Percentiles rank a stretch among this genome's conserved stretches.
phyloP scores from a whole-genome alignment of 35 echinoderm and acorn worm species.

The Anneissia japonica region DNA sequence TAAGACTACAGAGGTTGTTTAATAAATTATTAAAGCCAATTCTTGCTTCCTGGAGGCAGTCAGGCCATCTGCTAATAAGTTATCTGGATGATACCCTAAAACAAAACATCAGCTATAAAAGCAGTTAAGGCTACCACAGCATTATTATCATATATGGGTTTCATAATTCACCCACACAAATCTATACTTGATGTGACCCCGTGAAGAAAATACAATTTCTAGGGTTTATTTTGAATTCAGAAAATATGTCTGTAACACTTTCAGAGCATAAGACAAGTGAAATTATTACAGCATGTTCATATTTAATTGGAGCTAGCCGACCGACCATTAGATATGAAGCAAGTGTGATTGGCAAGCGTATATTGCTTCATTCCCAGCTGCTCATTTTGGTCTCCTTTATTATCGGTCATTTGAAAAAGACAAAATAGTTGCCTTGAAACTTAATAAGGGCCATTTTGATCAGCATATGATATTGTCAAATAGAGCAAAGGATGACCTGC shows the following conservation, averaged over 20 bases:
- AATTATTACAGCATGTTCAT: not conserved
- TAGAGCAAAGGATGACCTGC: no score
- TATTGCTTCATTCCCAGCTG: not conserved
- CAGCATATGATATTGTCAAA: no score
- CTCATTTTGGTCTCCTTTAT: no score
- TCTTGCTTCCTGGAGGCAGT: not conserved
- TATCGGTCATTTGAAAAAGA: no score
- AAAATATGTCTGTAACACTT: not conserved
- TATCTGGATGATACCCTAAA: slow-evolving; percentile 9
- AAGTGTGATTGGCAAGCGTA: not conserved
- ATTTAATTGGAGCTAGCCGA: not conserved
- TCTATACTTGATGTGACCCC: not conserved
- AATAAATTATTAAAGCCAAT: slow-evolving; percentile 11
- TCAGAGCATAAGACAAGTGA: not conserved
- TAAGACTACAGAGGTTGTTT: slow-evolving; percentile 19
- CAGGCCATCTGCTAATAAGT: not conserved
- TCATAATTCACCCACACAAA: slow-evolving; percentile 11
- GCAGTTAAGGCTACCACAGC: not conserved
- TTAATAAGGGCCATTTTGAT: not conserved
- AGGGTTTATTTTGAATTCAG: not conserved
- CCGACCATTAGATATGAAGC: not conserved
- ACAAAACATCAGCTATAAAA: not conserved
- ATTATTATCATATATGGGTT: not conserved
- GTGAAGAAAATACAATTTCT: not conserved
- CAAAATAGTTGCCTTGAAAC: not conserved